These are phyloP conservation scores for Connochaetes taurinus DNA, from an alignment of 2,113 vertebrate species.

Conservation along the genomic window DNA sequence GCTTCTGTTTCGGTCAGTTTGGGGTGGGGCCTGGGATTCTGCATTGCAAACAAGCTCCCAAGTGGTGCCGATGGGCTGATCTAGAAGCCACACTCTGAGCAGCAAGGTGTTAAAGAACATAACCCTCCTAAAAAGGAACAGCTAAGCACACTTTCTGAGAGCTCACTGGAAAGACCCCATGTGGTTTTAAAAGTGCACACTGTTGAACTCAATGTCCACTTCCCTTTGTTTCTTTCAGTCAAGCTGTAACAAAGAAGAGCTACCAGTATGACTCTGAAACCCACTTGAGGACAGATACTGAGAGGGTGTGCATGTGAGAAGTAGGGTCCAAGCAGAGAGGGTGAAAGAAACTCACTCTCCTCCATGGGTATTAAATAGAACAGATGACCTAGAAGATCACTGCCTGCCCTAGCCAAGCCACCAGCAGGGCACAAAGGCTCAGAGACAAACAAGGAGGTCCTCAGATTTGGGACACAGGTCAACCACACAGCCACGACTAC, in stretches of 20 bases:
- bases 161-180: not conserved
- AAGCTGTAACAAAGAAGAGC: not conserved
- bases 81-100: not conserved
- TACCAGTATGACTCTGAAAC: not conserved
- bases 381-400: not conserved
- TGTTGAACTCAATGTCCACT: not conserved
- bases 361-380: too few relatives aligned
- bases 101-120: not conserved
- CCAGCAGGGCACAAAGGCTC: not conserved
- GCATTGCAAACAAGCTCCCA: not conserved
- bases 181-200: not conserved
- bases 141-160: not conserved
- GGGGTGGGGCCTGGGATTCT: not conserved
- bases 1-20: not conserved
- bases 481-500: not conserved
- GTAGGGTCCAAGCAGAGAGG: not conserved
- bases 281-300: not conserved
- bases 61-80: accelerated
- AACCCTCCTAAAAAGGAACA: not conserved
- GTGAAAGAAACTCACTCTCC: not conserved
- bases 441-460: not conserved
- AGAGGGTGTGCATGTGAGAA: not conserved
- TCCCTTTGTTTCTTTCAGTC: not conserved
- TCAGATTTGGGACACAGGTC: not conserved
- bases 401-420: not conserved